Evolutionary conservation across 2,797 vertebrate species (phyloP), one percentile per base, ranked within the genome.

Genomic region (Danionella dracula): DNA sequence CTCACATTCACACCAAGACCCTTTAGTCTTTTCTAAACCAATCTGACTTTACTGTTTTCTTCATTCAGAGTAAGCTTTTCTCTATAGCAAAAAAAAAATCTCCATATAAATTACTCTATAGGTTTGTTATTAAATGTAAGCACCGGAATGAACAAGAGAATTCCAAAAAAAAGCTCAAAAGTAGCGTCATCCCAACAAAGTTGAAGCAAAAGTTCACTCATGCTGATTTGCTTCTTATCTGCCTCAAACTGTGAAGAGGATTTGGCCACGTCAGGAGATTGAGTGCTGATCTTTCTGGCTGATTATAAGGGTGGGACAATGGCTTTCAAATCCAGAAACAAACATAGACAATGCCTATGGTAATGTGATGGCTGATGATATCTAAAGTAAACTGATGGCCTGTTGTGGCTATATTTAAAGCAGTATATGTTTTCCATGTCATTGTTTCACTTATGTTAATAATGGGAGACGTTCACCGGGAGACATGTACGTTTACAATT

Each of bases 301-400:
- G 71, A 74, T 76, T 61, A 71, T 56, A 38, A 66, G 68, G 59
- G 74, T 71, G 68, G 50, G 64, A 76, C 75, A 76, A 73, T 71
- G 20, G 55, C 16, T 51, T 71, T 68, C 56, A 76, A 76, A 66
- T 56, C 54, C 60, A 70, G 46, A 70, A 73, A 60, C 71, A 76
- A 76, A 74, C 68, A 76, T 31, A 35, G 42, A 73, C 67, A 70
- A 67, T 67, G 37, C 11, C 5, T 55, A 70, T 58, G 57, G 49
- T 62, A 58, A 66, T 67, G 35, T 40, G 44, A 63, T 68, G 57
- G 17, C 21, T 48, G 41, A 68, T 64, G 41, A 56, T 46, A 66
- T 66, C 31, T 45, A 64, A 72, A 40, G 40, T 60, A 68, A 73
- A 66, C 55, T 1, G 9, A 51, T 11, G 11, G 44, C 19, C 54